phyloP scores from a whole-genome alignment of 2,888 invertebrate genomes.

The Cremastobaeus sp. region DNA sequence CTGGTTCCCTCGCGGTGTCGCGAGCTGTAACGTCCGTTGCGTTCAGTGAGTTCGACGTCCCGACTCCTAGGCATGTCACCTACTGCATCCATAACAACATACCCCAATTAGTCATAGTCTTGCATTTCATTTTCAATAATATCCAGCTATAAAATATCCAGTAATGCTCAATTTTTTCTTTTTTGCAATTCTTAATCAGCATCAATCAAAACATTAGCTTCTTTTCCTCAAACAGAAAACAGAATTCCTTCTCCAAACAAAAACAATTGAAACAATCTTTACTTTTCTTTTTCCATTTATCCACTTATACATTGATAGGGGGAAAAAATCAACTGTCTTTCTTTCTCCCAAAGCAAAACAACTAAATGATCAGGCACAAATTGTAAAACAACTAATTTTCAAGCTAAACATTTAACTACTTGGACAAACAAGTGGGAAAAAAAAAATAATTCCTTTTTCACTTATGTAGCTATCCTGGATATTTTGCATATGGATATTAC shows the following conservation, averaged over 20 bases:
- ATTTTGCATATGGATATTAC: slow-evolving; percentile 22
- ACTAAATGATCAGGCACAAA: too few species aligned
- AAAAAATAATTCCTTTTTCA: background rate
- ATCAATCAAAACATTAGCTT: background rate
- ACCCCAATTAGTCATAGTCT: background rate
- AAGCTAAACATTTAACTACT: too few species aligned
- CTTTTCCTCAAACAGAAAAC: background rate
- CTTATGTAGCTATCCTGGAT: background rate
- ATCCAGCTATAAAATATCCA: slow-evolving; percentile 8
- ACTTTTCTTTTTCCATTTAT: too few species aligned
- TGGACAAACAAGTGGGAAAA: too few species aligned
- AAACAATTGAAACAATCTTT: too few species aligned
- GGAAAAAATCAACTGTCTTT: background rate
- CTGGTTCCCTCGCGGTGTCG: slow-evolving; percentile 73
- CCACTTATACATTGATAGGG: background rate
- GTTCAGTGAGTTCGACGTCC: slow-evolving; percentile 75
- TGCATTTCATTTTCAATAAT: background rate
- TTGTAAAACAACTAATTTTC: too few species aligned
- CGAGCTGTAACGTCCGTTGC: slow-evolving; percentile 77
- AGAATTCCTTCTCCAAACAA: background rate
- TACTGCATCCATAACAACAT: slow-evolving; percentile 65
- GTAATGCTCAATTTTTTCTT: background rate
- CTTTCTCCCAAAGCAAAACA: background rate
- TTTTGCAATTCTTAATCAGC: background rate
- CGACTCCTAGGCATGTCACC: slow-evolving; percentile 79